Base-by-base conservation (phyloP, 2,113 vertebrate species). In the Prochilodus magdalenae region DNA sequence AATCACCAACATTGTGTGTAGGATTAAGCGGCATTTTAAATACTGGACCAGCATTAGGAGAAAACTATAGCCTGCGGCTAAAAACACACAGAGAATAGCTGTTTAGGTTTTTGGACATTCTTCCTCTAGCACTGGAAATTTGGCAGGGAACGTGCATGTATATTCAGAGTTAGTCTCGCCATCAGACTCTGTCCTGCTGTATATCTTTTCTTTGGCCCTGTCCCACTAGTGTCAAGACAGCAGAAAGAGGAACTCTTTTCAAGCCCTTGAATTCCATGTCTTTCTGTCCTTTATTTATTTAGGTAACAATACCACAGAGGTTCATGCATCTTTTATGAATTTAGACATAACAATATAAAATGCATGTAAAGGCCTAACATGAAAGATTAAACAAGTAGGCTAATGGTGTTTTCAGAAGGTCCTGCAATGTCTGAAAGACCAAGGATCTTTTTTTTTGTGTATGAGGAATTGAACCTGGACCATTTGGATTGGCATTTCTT, bases 121-220 rank as follows among this genome's bases (percentile, higher is more conserved):
- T 59, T 57, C 75, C 33, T 59, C 6, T 40, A 33, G 55, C 36
- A 22, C 30, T 30, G 72, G 26, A 47, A 66, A 59, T 73, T 29
- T 63, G 55, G 73, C 26, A 70, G 49, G 13, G 67, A 10, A 11
- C 7, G 10, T 76, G 44, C 66, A 72, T 29, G 75, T 20, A 75
- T 47, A 67, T 49, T 62, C 55, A 72, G 67, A 70, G 73, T 73
- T 66, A 75, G 77, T 80, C 72, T 71, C 44, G 57, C 24, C 55
- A 36, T 24, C 78, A 77, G 62, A 62, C 57, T 70, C 53, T 83
- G 63, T 65, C 20, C 33, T 74, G 60, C 51, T 74, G 36, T 75
- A 36, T 70, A 51, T 75, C 70, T 63, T 49, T 76, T 62, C 20
- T 27, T 57, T 70, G 65, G 51, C 30, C 18, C 18, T 67, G 63